Evolutionary conservation across 2,888 invertebrate genomes (phyloP).

Genomic region (Allophyes oxyacanthae): DNA sequence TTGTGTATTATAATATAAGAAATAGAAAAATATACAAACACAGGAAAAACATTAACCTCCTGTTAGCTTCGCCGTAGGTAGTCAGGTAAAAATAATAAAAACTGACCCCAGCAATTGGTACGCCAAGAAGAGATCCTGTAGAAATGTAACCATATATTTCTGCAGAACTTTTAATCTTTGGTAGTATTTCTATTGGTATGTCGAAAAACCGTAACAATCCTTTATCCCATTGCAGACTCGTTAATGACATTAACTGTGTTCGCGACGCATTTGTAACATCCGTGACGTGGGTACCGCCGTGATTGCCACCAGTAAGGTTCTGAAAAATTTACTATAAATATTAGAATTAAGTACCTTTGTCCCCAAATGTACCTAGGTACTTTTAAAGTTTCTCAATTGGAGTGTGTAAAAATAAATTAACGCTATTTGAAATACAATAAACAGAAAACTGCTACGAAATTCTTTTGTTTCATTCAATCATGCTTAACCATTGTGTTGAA

Average conservation of each 20-base stretch:
- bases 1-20: too few relatives aligned
- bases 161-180: slow-evolving; percentile 96
- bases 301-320: slow-evolving; percentile 90
- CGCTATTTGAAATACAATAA: too few relatives aligned
- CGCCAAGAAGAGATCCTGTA: slow-evolving; percentile 92
- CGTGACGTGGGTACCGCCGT: slow-evolving; percentile 93
- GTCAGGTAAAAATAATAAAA: slow-evolving; percentile 42
- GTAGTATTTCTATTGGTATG: slow-evolving; percentile 95
- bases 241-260: slow-evolving; percentile 98
- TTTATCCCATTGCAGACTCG: slow-evolving; percentile 96
- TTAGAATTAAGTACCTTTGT: too few relatives aligned
- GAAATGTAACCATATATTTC: slow-evolving; percentile 96
- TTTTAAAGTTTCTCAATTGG: too few relatives aligned
- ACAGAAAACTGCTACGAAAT: too few relatives aligned
- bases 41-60: slow-evolving; percentile 55
- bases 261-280: slow-evolving; percentile 99
- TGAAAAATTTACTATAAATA: slow-evolving; percentile 57
- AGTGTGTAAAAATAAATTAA: too few relatives aligned
- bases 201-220: slow-evolving; percentile 96
- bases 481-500: too few relatives aligned
- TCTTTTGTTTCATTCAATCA: too few relatives aligned
- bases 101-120: slow-evolving; percentile 96
- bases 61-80: slow-evolving; percentile 37
- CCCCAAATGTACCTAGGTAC: too few relatives aligned
- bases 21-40: slow-evolving; percentile 12